These are phyloP conservation scores for Myotis vivesi DNA, from an alignment of 2,797 vertebrate genomes.

Conservation along the genomic window DNA sequence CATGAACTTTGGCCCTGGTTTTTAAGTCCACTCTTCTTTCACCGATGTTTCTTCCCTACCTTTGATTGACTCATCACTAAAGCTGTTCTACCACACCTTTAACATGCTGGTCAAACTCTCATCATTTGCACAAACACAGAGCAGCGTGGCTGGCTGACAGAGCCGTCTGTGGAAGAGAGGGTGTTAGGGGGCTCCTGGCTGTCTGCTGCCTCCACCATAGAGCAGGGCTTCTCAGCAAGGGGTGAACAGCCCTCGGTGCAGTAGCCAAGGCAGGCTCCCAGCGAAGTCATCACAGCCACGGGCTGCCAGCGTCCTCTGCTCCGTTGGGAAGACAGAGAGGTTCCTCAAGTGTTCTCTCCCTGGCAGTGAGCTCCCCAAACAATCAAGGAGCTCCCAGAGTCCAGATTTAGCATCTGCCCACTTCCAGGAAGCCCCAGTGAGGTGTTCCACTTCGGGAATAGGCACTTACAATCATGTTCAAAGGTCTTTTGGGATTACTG, in stretches of 20 bases:
- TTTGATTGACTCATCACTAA: background rate
- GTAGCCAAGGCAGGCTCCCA: background rate
- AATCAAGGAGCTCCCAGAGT: background rate
- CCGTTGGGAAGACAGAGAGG: rapidly evolving
- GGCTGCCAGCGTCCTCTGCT: background rate
- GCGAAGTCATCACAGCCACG: too few relatives aligned
- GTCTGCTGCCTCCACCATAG: too few relatives aligned
- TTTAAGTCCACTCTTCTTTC: background rate
- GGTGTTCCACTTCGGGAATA: background rate
- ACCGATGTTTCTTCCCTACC: background rate
- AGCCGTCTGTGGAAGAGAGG: too few relatives aligned
- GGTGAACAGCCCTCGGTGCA: background rate
- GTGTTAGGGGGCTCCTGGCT: too few relatives aligned
- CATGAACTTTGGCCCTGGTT: background rate
- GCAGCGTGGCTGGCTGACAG: background rate
- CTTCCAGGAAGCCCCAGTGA: background rate
- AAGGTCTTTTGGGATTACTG: background rate
- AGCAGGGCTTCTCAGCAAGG: background rate
- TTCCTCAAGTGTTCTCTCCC: background rate
- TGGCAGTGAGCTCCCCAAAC: background rate
- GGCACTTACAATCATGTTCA: background rate
- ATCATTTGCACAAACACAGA: background rate
- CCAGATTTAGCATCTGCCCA: background rate
- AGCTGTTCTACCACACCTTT: background rate
- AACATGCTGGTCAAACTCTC: background rate